Base-by-base conservation (phyloP, 30 jellyfish, hydroid and myxozoan genomes). In the Chironex yamaguchii region DNA sequence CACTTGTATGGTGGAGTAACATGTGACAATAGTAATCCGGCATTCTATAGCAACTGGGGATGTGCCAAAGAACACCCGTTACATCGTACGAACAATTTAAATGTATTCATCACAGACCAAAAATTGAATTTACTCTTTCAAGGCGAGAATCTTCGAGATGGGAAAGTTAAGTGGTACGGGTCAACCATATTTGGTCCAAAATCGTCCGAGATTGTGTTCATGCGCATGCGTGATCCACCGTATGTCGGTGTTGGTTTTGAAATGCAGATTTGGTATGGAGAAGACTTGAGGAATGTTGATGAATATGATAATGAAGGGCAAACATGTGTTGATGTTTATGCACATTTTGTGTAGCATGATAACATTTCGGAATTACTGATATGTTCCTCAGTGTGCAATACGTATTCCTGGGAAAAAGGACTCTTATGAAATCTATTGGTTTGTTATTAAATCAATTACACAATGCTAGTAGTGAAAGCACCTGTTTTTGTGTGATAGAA, bases 321-420 rank as follows among this genome's bases (percentile, higher is more conserved):
- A 33, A 75, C 96, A 0, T 87, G 96, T 66, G 85, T 87, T 2
- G 96, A 87, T 29, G 96, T 87, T 17, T 87, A 87, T 51, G 96
- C 91, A 0, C 96, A 87, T 76, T 87, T 87, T 31, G 70, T 85
- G 4, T 84, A 71, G n/a, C n/a, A n/a, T n/a, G n/a, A n/a, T n/a
- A n/a, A n/a, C n/a, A n/a, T n/a, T n/a, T n/a, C n/a, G n/a, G n/a
- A n/a, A n/a, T n/a, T n/a, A n/a, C n/a, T n/a, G n/a, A n/a, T n/a
- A n/a, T n/a, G n/a, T n/a, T n/a, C n/a, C n/a, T n/a, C n/a, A n/a
- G n/a, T n/a, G n/a, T n/a, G n/a, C n/a, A n/a, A n/a, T n/a, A n/a
- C n/a, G n/a, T n/a, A n/a, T n/a, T n/a, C n/a, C n/a, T n/a, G n/a
- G n/a, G n/a, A n/a, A n/a, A n/a, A n/a, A n/a, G n/a, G n/a, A n/a